Evolutionary conservation across 2,797 vertebrate genomes (phyloP), one percentile per base, ranked within the genome.

Genomic region (Benthosema pterotum): DNA sequence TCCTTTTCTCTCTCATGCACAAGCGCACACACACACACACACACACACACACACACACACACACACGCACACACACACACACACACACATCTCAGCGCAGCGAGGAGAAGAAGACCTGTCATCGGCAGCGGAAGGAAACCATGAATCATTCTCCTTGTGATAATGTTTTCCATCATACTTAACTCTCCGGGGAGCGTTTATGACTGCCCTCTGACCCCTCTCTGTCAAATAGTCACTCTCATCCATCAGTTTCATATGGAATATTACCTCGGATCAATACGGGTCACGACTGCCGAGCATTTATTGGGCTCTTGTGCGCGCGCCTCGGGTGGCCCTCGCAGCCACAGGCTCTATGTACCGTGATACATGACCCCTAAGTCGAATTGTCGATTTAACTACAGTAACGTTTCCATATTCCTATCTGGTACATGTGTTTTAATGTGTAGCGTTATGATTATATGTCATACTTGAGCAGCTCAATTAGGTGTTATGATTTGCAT

Each of bases 241-340:
- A 78, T 86, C 84, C 78, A 75, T 88, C 88, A 83, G 79, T 72
- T 85, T 86, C 74, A 73, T 78, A 71, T 77, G 76, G 83, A 87
- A 85, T 87, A 87, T 85, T 82, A 79, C 74, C 80, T 75, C 72
- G 0, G 78, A 87, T 91, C 88, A 75, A 89, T 91, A 72, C 77
- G 52, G 80, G 83, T 85, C 88, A 82, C 32, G 50, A 69, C 67
- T 68, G 72, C 79, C 77, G 75, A 79, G 53, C 28, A 48, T 72
- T 77, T 69, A 80, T 71, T 63, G 25, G 65, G 59, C 68, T 68
- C 38, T 14, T 32, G 22, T 17, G 57, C 12, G 42, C 12, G 42
- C 2, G 28, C 12, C 61, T 56, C 52, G 14, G 43, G 50, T 17
- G 63, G 28, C 15, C 71, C 48, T 60, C 46, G 0, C 65, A 5